These are phyloP conservation scores for Hemichromis elongatus DNA, from an alignment of 2,113 vertebrate species.

Conservation along the genomic window DNA sequence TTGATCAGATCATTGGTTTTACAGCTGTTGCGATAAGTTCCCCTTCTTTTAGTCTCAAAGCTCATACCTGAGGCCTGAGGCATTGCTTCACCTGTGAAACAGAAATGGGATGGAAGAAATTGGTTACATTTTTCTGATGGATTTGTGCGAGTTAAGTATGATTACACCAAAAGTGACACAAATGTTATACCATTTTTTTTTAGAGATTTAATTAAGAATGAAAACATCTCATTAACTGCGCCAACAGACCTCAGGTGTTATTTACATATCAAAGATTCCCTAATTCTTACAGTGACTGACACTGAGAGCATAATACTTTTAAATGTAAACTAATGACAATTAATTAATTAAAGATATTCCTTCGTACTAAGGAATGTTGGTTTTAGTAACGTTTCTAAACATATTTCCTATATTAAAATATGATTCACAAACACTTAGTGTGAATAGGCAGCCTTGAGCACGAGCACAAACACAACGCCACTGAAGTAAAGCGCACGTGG, in stretches of 20 bases:
- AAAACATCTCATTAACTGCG: background rate
- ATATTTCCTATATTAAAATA: background rate
- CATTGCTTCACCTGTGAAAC: constrained; percentile 31
- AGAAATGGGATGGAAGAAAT: background rate
- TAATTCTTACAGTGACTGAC: background rate
- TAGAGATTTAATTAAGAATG: background rate
- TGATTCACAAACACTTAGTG: background rate
- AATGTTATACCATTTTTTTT: background rate
- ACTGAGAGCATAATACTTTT: background rate
- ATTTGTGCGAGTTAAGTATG: background rate
- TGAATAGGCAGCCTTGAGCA: background rate
- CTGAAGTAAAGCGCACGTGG: background rate
- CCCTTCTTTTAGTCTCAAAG: background rate
- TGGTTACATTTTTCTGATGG: background rate
- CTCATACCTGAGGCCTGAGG: background rate
- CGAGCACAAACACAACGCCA: background rate
- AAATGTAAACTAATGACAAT: background rate
- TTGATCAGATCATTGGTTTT: background rate
- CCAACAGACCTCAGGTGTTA: background rate
- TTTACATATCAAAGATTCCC: background rate
- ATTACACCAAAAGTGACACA: background rate
- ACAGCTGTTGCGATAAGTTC: background rate
- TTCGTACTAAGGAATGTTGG: background rate
- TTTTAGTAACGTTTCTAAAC: background rate
- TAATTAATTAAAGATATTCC: no score